Base-by-base conservation (phyloP, 2,113 vertebrate genomes). In the Triplophysa rosa region DNA sequence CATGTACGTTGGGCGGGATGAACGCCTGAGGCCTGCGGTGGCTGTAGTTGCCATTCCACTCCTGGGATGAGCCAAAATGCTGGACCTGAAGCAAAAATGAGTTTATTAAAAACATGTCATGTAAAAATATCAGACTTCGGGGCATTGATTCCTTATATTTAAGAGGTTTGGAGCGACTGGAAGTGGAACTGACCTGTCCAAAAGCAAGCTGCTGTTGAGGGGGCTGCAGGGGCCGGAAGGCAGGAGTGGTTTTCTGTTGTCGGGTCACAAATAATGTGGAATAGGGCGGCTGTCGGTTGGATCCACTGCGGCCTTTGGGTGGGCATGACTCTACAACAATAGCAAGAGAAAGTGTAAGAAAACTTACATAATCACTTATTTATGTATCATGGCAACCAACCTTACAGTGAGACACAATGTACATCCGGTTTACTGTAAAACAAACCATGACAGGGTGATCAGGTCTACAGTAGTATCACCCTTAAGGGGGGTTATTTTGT, bases 31-130 rank as follows among this genome's bases (percentile, higher is more conserved):
- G 96, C 83, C 96, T 93, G 80, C 96, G 92, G 70, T 92, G 95
- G 73, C 92, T 86, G 0, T 94, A 98, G 91, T 98, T 99, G 72
- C 97, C 94, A 14, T 97, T 98, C 97, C 98, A 98, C 84, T 98
- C 97, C 87, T 95, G 95, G 86, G 93, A 94, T 73, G 96, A 94
- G 83, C 92, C 88, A 45, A 94, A 97, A 90, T 94, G 97, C 84
- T 97, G 98, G 84, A 98, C 94, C 96, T 99, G 90, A 33, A 26
- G 65, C n/a, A 80, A 49, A n/a, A 26, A 52, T n/a, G 24, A 33
- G 49, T n/a, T 56, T 56, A 56, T 52, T 52, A 16, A 52, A 52
- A 29, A 0, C 52, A 10, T 13, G 11, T 17, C 3, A 23, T 21
- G 47, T 16, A 3, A 3, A 13, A 49, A 49, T 49, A 49, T 37